Conservation (phyloP, 2,888 invertebrate genomes). For the Junonia oenone region DNA sequence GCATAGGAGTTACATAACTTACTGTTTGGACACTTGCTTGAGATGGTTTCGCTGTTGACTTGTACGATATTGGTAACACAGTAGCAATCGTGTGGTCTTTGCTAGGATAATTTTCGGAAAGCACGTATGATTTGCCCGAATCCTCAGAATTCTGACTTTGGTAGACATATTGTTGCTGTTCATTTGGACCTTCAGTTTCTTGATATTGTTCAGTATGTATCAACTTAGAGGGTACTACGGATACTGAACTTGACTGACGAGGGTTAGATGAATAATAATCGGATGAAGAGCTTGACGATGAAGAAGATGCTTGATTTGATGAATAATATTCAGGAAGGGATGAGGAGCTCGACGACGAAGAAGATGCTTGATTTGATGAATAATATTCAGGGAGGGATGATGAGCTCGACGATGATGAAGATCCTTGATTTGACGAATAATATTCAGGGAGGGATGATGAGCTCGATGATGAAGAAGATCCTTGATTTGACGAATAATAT, state of each 20-base stretch:
- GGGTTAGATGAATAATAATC: slow-evolving; percentile 44
- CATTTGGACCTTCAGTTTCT: slow-evolving; percentile 40
- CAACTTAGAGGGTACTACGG: slow-evolving; percentile 43
- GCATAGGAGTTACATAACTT: slow-evolving; percentile 67
- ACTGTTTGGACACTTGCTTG: slow-evolving; percentile 52
- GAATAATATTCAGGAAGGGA: no score
- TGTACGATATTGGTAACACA: slow-evolving; percentile 61
- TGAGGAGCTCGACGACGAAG: no score
- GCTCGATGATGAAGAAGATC: no score
- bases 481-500: no score
- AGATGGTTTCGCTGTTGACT: slow-evolving; percentile 39
- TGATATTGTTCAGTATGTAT: slow-evolving; percentile 41
- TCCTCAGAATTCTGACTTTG: slow-evolving; percentile 44
- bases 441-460: no score
- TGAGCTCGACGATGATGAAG: no score
- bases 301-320: no score
- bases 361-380: no score
- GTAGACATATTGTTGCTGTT: slow-evolving; percentile 51
- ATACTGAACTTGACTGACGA: slow-evolving; percentile 43
- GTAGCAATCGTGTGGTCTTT: slow-evolving; percentile 79
- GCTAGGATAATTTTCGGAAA: slow-evolving; percentile 80
- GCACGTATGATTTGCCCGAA: slow-evolving; percentile 49
- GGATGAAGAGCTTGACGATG: slow-evolving; percentile 30
- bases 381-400: no score
- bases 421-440: no score